Percentiles rank a stretch among this genome's conserved stretches.
Conservation (phyloP, 2,888 invertebrate species). For the Argyra leucocephala region DNA sequence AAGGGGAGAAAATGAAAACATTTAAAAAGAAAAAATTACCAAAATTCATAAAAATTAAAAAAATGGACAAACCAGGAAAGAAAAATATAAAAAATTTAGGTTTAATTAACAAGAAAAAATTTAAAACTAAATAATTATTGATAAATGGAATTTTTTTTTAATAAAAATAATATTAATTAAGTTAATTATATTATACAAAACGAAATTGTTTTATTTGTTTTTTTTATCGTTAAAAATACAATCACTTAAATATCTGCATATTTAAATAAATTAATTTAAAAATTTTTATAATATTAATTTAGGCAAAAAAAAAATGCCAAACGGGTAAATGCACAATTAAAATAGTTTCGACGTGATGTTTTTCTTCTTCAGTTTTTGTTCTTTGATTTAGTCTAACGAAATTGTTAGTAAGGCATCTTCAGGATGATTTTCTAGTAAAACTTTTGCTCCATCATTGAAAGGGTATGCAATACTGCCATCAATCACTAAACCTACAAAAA, state of each 20-base stretch:
- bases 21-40: background rate
- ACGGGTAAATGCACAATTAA: background rate
- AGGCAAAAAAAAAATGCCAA: background rate
- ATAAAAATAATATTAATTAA: background rate
- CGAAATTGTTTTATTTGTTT: constrained; percentile 21
- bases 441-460: constrained; percentile 90
- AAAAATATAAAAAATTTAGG: too few species aligned
- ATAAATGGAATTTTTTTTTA: constrained; percentile 4
- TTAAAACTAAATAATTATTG: constrained; percentile 15
- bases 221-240: constrained; percentile 15
- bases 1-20: constrained; percentile 10
- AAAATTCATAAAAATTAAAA: constrained; percentile 9
- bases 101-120: too few species aligned
- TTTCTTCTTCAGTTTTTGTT: too few species aligned
- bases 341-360: background rate
- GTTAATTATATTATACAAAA: constrained; percentile 19
- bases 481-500: constrained; percentile 64
- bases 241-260: constrained; percentile 11
- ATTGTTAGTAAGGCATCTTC: constrained; percentile 83
- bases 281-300: background rate
- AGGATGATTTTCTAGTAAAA: constrained; percentile 69
- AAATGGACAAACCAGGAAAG: constrained; percentile 9
- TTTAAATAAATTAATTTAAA: background rate
- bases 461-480: constrained; percentile 90
- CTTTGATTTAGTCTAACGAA: constrained; percentile 18